A percentile compares a stretch with the other conserved stretches of the same genome.
phyloP scores from a whole-genome alignment of 2,888 invertebrate genomes.

The Erebia ligea region DNA sequence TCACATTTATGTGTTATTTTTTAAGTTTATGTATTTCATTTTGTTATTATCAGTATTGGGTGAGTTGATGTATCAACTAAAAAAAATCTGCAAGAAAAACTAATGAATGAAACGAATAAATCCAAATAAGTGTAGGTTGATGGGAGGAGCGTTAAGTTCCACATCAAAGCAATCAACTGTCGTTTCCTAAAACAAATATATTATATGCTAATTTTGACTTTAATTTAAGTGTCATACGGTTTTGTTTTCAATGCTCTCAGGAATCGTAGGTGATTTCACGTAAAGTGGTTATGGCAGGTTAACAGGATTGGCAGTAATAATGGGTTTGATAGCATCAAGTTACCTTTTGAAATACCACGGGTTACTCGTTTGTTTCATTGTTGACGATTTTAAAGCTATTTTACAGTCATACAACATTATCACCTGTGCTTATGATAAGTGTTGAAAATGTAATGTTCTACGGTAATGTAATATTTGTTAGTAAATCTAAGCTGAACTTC shows the following conservation, averaged over 20 bases:
- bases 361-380: slow-evolving; percentile 25
- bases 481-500: too few relatives aligned
- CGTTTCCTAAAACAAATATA: slow-evolving; percentile 43
- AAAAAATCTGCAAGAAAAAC: background rate
- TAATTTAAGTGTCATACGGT: slow-evolving; percentile 25
- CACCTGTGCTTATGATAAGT: slow-evolving; percentile 23
- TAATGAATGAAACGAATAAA: background rate
- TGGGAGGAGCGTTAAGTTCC: slow-evolving; percentile 51
- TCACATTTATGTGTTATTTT: too few relatives aligned
- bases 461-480: too few relatives aligned
- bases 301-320: slow-evolving; percentile 64
- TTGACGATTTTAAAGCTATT: slow-evolving; percentile 15
- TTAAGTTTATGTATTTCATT: too few relatives aligned
- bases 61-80: too few relatives aligned
- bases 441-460: background rate
- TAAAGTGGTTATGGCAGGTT: slow-evolving; percentile 35
- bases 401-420: slow-evolving; percentile 11
- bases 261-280: slow-evolving; percentile 14
- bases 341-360: slow-evolving; percentile 37
- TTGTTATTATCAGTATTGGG: too few relatives aligned
- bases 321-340: slow-evolving; percentile 52
- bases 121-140: slow-evolving; percentile 5
- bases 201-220: slow-evolving; percentile 29
- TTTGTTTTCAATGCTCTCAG: slow-evolving; percentile 7
- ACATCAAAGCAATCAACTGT: slow-evolving; percentile 53